Conservation (phyloP, 2,888 invertebrate species). For the Pseudoips prasinana region DNA sequence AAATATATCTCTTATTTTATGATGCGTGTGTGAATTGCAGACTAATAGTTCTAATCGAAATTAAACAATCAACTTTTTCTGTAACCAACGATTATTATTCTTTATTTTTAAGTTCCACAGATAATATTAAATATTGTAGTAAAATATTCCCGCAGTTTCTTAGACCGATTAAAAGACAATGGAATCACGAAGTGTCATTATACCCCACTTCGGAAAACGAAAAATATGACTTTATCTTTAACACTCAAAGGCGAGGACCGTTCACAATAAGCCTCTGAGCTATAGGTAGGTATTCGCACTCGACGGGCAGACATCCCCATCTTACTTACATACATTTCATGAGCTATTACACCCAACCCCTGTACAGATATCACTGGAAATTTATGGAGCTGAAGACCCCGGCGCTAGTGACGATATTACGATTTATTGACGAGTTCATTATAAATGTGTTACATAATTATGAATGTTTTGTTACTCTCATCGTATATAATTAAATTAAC, state of each 20-base stretch:
- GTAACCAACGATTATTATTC: too few species aligned
- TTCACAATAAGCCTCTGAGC: slow-evolving; percentile 58
- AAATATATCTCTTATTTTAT: too few species aligned
- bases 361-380: slow-evolving; percentile 35
- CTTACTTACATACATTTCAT: slow-evolving; percentile 80
- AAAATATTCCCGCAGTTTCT: slow-evolving; percentile 10
- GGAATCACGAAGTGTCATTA: slow-evolving; percentile 28
- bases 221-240: slow-evolving; percentile 54
- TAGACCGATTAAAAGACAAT: slow-evolving; percentile 36
- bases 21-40: too few species aligned
- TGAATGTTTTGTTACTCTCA: too few species aligned
- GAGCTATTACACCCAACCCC: slow-evolving; percentile 77
- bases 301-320: slow-evolving; percentile 61
- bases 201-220: slow-evolving; percentile 36
- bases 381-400: slow-evolving; percentile 42
- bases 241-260: slow-evolving; percentile 59
- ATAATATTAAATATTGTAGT: too few species aligned
- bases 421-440: too few species aligned
- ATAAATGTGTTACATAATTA: too few species aligned
- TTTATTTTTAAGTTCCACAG: too few species aligned
- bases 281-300: slow-evolving; percentile 49
- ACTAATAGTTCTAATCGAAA: too few species aligned
- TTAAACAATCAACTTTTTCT: too few species aligned
- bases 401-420: not conserved
- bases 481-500: too few species aligned